Evolutionary conservation across 2,113 vertebrate species (phyloP).

Genomic region (Poeciliopsis turrubarensis): DNA sequence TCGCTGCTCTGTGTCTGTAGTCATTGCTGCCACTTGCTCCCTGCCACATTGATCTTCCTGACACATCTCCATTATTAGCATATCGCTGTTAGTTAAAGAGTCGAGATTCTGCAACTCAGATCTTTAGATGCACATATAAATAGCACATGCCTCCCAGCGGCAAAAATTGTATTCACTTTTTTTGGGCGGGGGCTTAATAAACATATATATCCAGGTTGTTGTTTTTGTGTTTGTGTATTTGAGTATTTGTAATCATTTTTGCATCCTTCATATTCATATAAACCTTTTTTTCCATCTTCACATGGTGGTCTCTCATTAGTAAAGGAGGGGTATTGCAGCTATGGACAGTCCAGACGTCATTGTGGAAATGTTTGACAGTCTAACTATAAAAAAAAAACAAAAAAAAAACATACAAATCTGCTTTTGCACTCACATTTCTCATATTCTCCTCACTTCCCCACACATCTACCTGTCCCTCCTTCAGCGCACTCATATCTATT

Average conservation of each 20-base stretch:
- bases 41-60: slow-evolving; percentile 54
- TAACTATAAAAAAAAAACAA: background rate
- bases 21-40: slow-evolving; percentile 9
- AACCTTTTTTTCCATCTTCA: slow-evolving; percentile 37
- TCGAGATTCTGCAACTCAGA: background rate
- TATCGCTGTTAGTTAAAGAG: background rate
- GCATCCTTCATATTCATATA: slow-evolving; percentile 38
- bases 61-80: slow-evolving; percentile 56
- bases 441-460: slow-evolving; percentile 23
- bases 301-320: slow-evolving; percentile 36
- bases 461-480: slow-evolving; percentile 22
- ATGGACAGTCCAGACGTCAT: slow-evolving; percentile 56
- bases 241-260: slow-evolving; percentile 39
- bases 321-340: slow-evolving; percentile 30
- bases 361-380: slow-evolving; percentile 47
- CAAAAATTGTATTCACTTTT: background rate
- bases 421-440: slow-evolving; percentile 45
- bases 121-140: slow-evolving; percentile 8
- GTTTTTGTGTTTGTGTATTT: slow-evolving; percentile 23
- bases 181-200: background rate
- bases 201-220: slow-evolving; percentile 3
- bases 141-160: background rate
- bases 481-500: slow-evolving; percentile 55
- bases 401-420: slow-evolving; percentile 35
- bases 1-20: slow-evolving; percentile 49